These are phyloP conservation scores for Lasioglossum oenotherae DNA, from an alignment of 2,888 invertebrate genomes.

Conservation along the genomic window DNA sequence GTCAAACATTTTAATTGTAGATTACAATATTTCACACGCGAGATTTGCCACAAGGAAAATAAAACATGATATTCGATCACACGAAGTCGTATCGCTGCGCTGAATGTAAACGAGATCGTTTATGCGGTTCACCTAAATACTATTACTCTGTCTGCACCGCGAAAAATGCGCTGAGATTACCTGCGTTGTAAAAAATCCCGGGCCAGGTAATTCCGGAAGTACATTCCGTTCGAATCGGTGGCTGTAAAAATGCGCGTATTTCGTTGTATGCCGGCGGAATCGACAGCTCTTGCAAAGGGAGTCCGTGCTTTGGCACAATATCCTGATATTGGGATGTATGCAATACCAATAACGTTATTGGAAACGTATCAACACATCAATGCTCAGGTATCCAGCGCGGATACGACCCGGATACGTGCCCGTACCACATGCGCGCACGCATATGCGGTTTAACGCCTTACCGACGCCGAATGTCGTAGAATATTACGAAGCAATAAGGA, in stretches of 20 bases:
- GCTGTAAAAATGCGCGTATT: not conserved
- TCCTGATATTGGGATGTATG: constrained; percentile 48
- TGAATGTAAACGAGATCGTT: not conserved
- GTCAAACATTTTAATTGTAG: too few species aligned
- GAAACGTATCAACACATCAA: constrained; percentile 34
- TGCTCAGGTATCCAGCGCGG: constrained; percentile 20
- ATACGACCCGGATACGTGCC: constrained; percentile 32
- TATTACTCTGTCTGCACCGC: not conserved
- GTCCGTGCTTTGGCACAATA: constrained; percentile 22
- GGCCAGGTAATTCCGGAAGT: not conserved
- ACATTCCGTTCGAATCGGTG: constrained; percentile 1
- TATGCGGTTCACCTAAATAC: not conserved
- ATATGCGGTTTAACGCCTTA: constrained; percentile 23
- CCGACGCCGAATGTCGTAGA: constrained; percentile 1
- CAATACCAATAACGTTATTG: constrained; percentile 60
- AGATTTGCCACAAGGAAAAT: too few species aligned
- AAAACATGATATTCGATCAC: too few species aligned
- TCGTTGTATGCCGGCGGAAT: not conserved
- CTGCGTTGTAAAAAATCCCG: not conserved
- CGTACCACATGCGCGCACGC: not conserved
- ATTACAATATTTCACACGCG: too few species aligned
- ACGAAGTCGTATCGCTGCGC: not conserved
- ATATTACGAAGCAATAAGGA: constrained; percentile 35
- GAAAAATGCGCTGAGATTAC: not conserved
- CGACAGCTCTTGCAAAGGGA: constrained; percentile 1